Percentiles rank a stretch among this genome's conserved stretches.
These are phyloP conservation scores for Cephus cinctus DNA, from an alignment of 1,140 invertebrate genomes.

Conservation along the genomic window DNA sequence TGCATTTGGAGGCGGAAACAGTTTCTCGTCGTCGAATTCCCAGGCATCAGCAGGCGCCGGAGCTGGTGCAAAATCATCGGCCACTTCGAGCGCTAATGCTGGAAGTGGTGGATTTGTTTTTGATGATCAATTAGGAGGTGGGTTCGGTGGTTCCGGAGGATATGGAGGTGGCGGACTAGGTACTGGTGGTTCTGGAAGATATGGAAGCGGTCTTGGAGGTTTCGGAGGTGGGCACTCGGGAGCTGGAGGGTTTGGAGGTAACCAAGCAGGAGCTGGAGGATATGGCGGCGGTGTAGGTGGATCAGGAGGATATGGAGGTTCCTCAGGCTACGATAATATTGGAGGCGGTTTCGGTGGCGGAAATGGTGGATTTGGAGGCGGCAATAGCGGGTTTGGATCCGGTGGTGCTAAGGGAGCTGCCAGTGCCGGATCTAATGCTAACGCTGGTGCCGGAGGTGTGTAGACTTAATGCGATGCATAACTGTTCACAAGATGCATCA, in stretches of 20 bases:
- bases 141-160: slow-evolving; percentile 5
- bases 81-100: slow-evolving; percentile 6
- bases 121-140: background rate
- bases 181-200: background rate
- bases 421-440: background rate
- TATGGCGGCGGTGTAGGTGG: slow-evolving; percentile 1
- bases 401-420: background rate
- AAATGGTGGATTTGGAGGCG: slow-evolving; percentile 4
- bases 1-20: slow-evolving; percentile 8
- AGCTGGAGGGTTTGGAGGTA: background rate
- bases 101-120: slow-evolving; percentile 5
- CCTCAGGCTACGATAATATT: background rate
- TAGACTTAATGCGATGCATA: background rate
- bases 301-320: background rate
- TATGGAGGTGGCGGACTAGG: background rate
- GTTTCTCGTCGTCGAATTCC: slow-evolving; percentile 19
- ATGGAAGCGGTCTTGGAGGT: background rate
- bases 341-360: slow-evolving; percentile 7
- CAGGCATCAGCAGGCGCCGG: slow-evolving; percentile 17
- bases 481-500: background rate
- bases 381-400: background rate
- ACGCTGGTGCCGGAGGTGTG: background rate
- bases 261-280: background rate
- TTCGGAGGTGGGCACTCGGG: background rate
- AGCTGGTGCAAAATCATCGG: slow-evolving; percentile 19